Evolutionary conservation across 2,113 vertebrate species (phyloP), one percentile per base, ranked within the genome.

Genomic region (Cacatua alba): DNA sequence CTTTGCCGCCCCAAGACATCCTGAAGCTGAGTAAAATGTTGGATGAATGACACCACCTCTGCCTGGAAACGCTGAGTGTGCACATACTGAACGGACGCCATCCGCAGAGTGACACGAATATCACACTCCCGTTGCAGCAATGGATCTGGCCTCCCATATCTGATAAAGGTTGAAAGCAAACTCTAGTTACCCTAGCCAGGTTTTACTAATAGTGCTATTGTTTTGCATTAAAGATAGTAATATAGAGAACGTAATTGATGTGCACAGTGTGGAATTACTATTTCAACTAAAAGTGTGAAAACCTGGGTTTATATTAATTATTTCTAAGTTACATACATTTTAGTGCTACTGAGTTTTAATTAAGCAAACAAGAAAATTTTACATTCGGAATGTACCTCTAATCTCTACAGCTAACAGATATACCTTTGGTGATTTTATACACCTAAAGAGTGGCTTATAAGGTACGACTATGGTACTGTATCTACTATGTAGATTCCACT

Each of bases 41-140:
- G 99, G 53, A 99, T 98, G 89, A 99, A 99, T 37, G 99, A 98
- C 63, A 99, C 98, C 95, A 99, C 98, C 95, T 99, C 99, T 0
- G 99, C 98, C 97, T 99, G 99, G 94, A 99, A 99, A 64, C 99
- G 99, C 97, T 99, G 99, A 0, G 99, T 99, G 85, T 99, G 99
- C 48, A 99, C 99, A 0, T 99, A 99, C 97, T 99, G 99, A 20
- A 99, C 99, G 0, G 99, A 99, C 1, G 99, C 99, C 99, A 99
- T 99, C 69, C 98, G 97, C 5, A 99, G 95, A 39, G 95, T 98
- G 68, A 99, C 98, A 1, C 98, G 98, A 2, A 98, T n/a, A 69
- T 99, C 99, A 25, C 98, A 99, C 8, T 99, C 99, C 13, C 99
- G 96, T 85, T 97, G 97, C 28, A 99, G 98, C 81, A 92, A 59